Base-by-base conservation (phyloP, 1,140 invertebrate species). In the Tribolium madens region DNA sequence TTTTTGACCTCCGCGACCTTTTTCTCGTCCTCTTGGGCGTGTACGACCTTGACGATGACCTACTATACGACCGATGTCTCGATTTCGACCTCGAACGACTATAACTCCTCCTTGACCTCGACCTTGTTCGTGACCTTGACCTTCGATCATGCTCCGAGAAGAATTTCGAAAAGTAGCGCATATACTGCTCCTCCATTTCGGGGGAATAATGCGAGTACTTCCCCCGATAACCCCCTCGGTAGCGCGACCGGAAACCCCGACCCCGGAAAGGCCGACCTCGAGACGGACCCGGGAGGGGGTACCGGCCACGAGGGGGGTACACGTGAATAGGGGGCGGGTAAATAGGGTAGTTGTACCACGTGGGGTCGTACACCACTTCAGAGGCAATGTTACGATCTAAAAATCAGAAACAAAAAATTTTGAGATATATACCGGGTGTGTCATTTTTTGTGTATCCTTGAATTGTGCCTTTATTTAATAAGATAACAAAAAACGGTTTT, bases 121-220 rank as follows among this genome's bases (percentile, higher is more conserved):
- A 78, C 10, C 79, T 76, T 3, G 84, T 81, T 10, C 72, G 48
- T 6, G 81, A 82, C 76, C 60, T 80, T 31, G 83, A 86, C 78
- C 81, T 87, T 26, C 76, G 82, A 78, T 86, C 85, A 82, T 75
- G 80, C 81, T 75, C 84, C 69, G 79, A 85, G 82, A 64, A 85
- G 82, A 75, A 88, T 77, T 87, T 88, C 75, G 88, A 87, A 78
- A 89, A 88, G 80, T 88, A 88, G 79, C 86, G 87, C 71, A 75
- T 82, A 81, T 85, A 85, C 53, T 84, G 80, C 9, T 84, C 79
- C 68, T 83, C 80, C 5, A 82, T 14, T 53, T 83, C 82, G 18
- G 80, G 77, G 6, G 80, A 81, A 57, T 83, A 83, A n/a, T 79
- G 72, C 13, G 76, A 73, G 47, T 71, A 68, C 10, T 26, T 26